Evolutionary conservation across 2,113 vertebrate genomes (phyloP).

Genomic region (Thunnus thynnus): DNA sequence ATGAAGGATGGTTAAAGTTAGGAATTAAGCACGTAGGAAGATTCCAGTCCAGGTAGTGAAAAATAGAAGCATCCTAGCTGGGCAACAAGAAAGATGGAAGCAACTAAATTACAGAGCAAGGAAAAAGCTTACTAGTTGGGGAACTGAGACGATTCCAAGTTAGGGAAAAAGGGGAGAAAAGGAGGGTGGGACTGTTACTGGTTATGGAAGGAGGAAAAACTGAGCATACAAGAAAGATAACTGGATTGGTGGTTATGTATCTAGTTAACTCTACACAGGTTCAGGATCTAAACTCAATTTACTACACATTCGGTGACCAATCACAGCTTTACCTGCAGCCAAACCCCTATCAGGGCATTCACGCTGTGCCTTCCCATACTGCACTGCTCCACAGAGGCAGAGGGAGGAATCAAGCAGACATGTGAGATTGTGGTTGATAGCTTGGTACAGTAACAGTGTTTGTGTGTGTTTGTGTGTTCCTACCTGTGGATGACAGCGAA

Average conservation of each 20-base stretch:
- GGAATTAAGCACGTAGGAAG: too few relatives aligned
- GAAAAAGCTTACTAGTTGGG: too few relatives aligned
- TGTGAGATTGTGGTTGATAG: neutral
- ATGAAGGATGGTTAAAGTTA: too few relatives aligned
- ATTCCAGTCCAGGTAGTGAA: too few relatives aligned
- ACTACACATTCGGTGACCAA: slow-evolving; percentile 79
- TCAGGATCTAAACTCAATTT: neutral
- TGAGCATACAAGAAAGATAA: neutral
- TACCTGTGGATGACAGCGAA: slow-evolving; percentile 97
- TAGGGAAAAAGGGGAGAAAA: neutral
- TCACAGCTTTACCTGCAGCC: slow-evolving; percentile 83
- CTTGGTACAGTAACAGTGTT: neutral
- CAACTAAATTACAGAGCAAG: too few relatives aligned
- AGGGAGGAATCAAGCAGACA: slow-evolving; percentile 29
- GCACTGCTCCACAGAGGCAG: slow-evolving; percentile 79
- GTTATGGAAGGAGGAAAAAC: too few relatives aligned
- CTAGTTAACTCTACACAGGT: neutral
- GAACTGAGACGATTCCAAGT: neutral
- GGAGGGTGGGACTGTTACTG: neutral
- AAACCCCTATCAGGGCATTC: slow-evolving; percentile 83
- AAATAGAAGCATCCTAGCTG: too few relatives aligned
- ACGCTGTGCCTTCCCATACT: slow-evolving; percentile 85
- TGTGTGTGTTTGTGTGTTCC: neutral
- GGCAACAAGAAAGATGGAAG: too few relatives aligned
- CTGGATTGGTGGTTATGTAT: neutral